Percentiles rank a stretch among this genome's conserved stretches.
These are phyloP conservation scores for Euphonia xanthogaster DNA, from an alignment of 2,797 vertebrate genomes.

Conservation along the genomic window DNA sequence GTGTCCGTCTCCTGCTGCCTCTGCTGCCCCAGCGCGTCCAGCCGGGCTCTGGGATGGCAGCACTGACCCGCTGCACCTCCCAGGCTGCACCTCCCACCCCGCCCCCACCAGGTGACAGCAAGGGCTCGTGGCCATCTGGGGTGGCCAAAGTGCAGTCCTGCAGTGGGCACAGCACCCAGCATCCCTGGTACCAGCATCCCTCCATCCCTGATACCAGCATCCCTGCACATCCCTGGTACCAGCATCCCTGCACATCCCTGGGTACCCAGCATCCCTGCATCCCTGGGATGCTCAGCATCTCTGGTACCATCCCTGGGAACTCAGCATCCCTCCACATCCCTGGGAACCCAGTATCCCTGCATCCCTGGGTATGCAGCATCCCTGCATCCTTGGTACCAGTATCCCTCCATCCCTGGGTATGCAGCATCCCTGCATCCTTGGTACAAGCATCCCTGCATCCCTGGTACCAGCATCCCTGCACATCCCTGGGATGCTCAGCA, in stretches of 20 bases:
- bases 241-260: too few species aligned
- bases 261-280: not conserved
- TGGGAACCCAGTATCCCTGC: too few species aligned
- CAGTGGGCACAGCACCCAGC: not conserved
- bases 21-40: accelerated
- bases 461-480: too few species aligned
- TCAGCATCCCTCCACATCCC: not conserved
- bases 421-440: too few species aligned
- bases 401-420: not conserved
- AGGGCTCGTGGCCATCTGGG: accelerated
- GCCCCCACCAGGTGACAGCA: accelerated
- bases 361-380: not conserved
- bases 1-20: not conserved
- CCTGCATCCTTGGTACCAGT: too few species aligned
- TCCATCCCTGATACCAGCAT: too few species aligned
- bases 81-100: accelerated
- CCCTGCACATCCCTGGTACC: too few species aligned
- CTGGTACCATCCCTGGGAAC: not conserved
- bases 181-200: not conserved
- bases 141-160: not conserved
- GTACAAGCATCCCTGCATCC: not conserved
- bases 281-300: not conserved
- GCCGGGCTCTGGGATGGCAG: not conserved
- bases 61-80: accelerated
- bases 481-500: not conserved